Base-by-base conservation (phyloP, 2,797 vertebrate species). In the Clamator glandarius region DNA sequence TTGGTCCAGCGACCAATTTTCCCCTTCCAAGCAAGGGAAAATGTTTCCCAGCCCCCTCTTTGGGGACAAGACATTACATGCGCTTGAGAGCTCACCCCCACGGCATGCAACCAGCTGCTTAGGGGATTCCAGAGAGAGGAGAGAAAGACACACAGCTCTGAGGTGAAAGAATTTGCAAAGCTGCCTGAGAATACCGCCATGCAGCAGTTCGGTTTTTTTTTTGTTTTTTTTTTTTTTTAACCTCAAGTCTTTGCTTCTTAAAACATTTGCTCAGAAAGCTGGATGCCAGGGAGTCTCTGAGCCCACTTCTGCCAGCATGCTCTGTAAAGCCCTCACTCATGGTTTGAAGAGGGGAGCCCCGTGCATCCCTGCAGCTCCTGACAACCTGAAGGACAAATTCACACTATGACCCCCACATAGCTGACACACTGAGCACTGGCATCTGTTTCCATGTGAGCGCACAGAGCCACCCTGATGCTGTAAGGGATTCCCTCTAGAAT, bases 141-240 rank as follows among this genome's bases (percentile, higher is more conserved):
- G 20, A 70, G 48, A 52, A 91, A 89, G 29, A 59, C 77, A 48
- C 66, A 62, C 89, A 74, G 69, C 63, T 88, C 64, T 1, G 67
- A 79, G 92, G 77, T 64, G 91, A 77, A 93, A 70, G 95, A 91
- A 95, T 97, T 77, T 41, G 75, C 74, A 82, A 87, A 95, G 84
- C 90, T 85, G 84, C 83, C 64, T 52, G 92, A 92, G 91, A 93
- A 94, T 90, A 93, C 70, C 68, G 67, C 80, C 70, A 7, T 93
- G 61, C 67, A 76, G 89, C 83, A 54, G 86, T 91, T 94, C 87
- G n/a, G n/a, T n/a, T n/a, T n/a, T n/a, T 96, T 94, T 96, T 44
- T n/a, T n/a, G n/a, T n/a, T n/a, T 39, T 39, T 44, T 96, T 95
- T 94, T 94, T 39, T 39, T 44, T 96, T 95, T 94, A 94, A 95